A percentile compares a stretch with the other conserved stretches of the same genome.
phyloP scores from a whole-genome alignment of 1,140 invertebrate species.

The Chymomyza costata region DNA sequence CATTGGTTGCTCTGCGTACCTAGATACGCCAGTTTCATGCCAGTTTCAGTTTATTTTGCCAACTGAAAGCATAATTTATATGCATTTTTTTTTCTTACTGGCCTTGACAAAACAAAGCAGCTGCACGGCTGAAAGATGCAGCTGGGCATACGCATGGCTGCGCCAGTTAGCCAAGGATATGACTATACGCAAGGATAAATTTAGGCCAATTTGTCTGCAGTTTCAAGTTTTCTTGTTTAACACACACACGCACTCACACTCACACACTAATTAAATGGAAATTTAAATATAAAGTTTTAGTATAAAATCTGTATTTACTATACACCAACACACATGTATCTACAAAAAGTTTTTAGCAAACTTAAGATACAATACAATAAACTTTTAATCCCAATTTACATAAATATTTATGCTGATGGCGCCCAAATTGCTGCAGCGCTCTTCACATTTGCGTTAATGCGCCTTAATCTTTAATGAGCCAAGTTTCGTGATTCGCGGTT shows the following conservation, averaged over 20 bases:
- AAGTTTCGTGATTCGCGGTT: constrained; percentile 57
- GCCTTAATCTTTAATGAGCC: constrained; percentile 72
- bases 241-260: no score
- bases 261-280: constrained; percentile 45
- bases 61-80: constrained; percentile 49
- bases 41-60: constrained; percentile 41
- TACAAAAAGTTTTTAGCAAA: constrained; percentile 27
- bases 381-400: constrained; percentile 70
- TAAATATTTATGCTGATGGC: constrained; percentile 71
- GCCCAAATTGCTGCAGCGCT: constrained; percentile 37
- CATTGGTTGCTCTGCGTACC: no score
- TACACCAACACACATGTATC: neutral
- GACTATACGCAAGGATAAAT: no score
- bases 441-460: constrained; percentile 62
- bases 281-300: no score
- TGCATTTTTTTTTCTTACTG: constrained; percentile 4
- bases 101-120: constrained; percentile 46
- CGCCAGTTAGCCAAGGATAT: neutral
- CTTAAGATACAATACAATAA: constrained; percentile 51
- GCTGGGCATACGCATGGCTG: constrained; percentile 12
- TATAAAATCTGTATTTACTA: no score
- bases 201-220: no score
- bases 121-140: constrained; percentile 44
- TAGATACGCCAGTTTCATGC: no score
- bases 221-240: no score